Percentiles rank a stretch among this genome's conserved stretches.
These are phyloP conservation scores for Hololepta plana DNA, from an alignment of 2,888 invertebrate genomes.

Conservation along the genomic window DNA sequence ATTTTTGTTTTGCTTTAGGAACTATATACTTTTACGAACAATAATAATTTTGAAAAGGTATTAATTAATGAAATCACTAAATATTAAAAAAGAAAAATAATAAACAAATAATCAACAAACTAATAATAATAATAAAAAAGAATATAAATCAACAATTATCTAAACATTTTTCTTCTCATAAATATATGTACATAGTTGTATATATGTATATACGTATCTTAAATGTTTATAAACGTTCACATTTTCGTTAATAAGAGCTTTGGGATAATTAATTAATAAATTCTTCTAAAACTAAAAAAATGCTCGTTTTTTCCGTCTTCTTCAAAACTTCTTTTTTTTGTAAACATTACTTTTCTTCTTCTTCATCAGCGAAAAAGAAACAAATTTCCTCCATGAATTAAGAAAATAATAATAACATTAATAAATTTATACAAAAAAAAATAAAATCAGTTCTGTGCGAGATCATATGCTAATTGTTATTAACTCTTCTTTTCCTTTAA, in stretches of 20 bases:
- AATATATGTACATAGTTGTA: too few species aligned
- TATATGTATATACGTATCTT: slow-evolving; percentile 11
- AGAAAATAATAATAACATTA: too few species aligned
- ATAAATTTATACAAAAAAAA: slow-evolving; percentile 13
- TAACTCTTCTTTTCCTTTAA: too few species aligned
- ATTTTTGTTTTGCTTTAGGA: background rate
- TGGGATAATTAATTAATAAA: slow-evolving; percentile 13
- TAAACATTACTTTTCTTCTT: too few species aligned
- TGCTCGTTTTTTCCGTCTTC: slow-evolving; percentile 8
- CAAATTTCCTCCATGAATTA: too few species aligned
- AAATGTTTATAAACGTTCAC: too few species aligned
- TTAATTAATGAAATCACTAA: background rate
- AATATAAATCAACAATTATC: slow-evolving; percentile 13
- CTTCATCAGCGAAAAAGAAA: too few species aligned
- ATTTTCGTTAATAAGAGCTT: slow-evolving; percentile 13
- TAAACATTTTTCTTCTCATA: slow-evolving; percentile 11
- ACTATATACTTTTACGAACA: slow-evolving; percentile 16
- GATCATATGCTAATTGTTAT: too few species aligned
- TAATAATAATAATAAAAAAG: slow-evolving; percentile 12
- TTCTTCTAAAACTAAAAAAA: slow-evolving; percentile 9
- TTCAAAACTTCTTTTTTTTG: too few species aligned
- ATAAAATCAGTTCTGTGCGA: slow-evolving; percentile 29
- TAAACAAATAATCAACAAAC: slow-evolving; percentile 12
- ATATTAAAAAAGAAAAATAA: background rate
- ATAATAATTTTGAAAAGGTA: slow-evolving; percentile 14